Conservation (phyloP, 2,888 invertebrate species). For the Orchesellides sinensis region DNA sequence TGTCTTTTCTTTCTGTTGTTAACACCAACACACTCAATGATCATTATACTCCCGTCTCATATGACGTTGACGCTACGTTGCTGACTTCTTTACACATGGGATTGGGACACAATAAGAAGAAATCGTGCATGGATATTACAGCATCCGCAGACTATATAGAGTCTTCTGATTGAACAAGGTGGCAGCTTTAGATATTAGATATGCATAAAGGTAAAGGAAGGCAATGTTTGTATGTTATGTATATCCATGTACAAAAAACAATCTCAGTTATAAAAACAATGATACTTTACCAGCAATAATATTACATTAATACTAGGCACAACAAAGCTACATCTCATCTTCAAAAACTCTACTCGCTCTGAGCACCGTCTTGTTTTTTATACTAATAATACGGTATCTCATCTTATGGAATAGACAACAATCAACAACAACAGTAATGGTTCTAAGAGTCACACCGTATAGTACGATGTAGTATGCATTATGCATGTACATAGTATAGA, state of each 20-base stretch:
- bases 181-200: too few species aligned
- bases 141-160: too few species aligned
- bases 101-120: too few species aligned
- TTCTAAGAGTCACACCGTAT: too few species aligned
- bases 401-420: constrained; percentile 17
- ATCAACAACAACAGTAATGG: constrained; percentile 6
- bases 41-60: too few species aligned
- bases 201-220: too few species aligned
- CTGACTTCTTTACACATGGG: too few species aligned
- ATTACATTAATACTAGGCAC: not conserved
- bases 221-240: not conserved
- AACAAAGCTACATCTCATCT: constrained; percentile 14
- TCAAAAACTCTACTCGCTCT: constrained; percentile 1
- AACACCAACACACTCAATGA: too few species aligned
- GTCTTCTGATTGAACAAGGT: too few species aligned
- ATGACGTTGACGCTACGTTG: too few species aligned
- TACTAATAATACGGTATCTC: constrained; percentile 26
- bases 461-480: not conserved
- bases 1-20: too few species aligned
- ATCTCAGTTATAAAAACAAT: not conserved
- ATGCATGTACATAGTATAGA: not conserved
- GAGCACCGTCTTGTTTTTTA: constrained; percentile 9
- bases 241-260: not conserved
- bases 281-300: not conserved
- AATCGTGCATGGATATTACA: too few species aligned